Evolutionary conservation across 1,140 invertebrate genomes (phyloP), one percentile per base, ranked within the genome.

Genomic region (Leucophenga varia): DNA sequence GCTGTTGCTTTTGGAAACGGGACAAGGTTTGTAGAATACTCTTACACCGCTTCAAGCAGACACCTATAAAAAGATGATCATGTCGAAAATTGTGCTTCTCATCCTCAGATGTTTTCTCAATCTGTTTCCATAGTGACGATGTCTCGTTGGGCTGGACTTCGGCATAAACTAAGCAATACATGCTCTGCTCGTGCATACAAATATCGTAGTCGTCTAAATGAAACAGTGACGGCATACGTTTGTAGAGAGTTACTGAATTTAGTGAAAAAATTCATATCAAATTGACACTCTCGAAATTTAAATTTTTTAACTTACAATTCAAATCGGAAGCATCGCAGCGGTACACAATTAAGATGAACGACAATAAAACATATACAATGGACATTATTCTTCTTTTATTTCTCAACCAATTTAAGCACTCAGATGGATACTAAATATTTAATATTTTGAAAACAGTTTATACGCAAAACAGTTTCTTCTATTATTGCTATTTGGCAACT

Each of bases 41-140:
- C 18, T 52, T 54, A 22, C 72, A 75, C n/a, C 31, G 50, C 20
- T 72, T 73, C 5, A 81, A 51, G 53, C 80, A 82, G 0, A 81
- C 59, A 2, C 75, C 80, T 55, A 78, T 58, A 18, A 80, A 77
- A 16, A 81, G 52, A 49, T 70, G 74, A 60, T 80, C 79, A 55
- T 81, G 79, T 9, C 79, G 76, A 51, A 69, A 81, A 38, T 79
- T 74, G 55, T 79, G 79, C n/a, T 74, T 61, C 2, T 47, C 64
- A 50, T 79, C 49, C 6, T 49, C 54, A 14, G 77, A 78, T 22
- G 78, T 75, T 40, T 56, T 32, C 4, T 54, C 42, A 52, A 81
- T 78, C 50, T 76, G 65, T 9, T 60, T 39, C 78, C 79, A 79
- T 1, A 80, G 57, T 1, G 54, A 17, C 34, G 44, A 77, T 49